Evolutionary conservation across 1,140 invertebrate species (phyloP).

Genomic region (Hycleus cichorii): DNA sequence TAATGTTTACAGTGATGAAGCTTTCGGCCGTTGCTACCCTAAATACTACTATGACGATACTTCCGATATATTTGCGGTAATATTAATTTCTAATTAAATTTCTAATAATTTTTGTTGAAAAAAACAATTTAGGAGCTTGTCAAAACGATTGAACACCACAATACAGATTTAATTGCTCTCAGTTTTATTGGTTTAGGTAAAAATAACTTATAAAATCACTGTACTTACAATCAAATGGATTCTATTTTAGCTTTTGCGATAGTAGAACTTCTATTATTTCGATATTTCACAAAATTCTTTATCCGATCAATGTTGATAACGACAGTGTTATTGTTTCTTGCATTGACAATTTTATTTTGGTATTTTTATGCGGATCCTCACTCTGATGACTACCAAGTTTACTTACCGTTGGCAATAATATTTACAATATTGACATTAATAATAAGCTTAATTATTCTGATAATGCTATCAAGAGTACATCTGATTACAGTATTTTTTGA

Average conservation of each 20-base stretch:
- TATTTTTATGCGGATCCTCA: not conserved
- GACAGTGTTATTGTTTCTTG: not conserved
- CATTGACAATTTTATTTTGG: not conserved
- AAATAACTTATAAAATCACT: too few species aligned
- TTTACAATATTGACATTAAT: slow-evolving; percentile 2
- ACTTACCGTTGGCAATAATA: not conserved
- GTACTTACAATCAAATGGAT: too few species aligned
- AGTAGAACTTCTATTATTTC: not conserved
- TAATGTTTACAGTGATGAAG: too few species aligned
- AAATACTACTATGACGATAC: too few species aligned
- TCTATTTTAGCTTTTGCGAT: not conserved
- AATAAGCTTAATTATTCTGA: not conserved
- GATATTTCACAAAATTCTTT: slow-evolving; percentile 1
- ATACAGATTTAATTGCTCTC: too few species aligned
- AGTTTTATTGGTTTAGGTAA: too few species aligned
- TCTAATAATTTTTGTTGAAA: too few species aligned
- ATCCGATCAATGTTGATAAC: not conserved
- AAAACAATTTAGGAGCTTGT: too few species aligned
- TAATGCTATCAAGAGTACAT: not conserved
- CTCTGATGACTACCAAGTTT: not conserved
- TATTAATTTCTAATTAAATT: too few species aligned
- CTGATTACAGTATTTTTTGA: slow-evolving; percentile 3
- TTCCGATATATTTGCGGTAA: too few species aligned
- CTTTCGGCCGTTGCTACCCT: too few species aligned
- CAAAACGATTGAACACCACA: too few species aligned